phyloP scores from a whole-genome alignment of 2,888 invertebrate genomes.

The Acanthopleura granulata region DNA sequence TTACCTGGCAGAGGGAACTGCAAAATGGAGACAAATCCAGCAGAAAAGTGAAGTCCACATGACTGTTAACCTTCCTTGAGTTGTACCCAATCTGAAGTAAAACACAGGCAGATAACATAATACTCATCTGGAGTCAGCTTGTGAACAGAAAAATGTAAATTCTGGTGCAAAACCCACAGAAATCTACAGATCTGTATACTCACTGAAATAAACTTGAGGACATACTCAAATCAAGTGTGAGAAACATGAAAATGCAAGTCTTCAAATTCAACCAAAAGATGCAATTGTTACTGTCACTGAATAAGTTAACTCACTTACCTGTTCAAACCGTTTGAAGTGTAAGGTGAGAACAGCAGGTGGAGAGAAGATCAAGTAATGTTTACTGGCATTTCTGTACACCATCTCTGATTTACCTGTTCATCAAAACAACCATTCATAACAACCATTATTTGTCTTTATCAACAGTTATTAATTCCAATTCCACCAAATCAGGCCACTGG shows the following conservation, averaged over 20 bases:
- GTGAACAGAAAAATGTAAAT: no score
- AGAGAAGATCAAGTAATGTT: slow-evolving; percentile 80
- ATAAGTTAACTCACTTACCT: slow-evolving; percentile 72
- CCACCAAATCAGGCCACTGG: no score
- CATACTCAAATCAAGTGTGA: no score
- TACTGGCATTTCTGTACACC: slow-evolving; percentile 71
- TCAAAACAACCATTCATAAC: no score
- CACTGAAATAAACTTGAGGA: no score
- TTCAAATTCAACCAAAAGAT: background rate
- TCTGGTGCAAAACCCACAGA: no score
- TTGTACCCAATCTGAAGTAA: slow-evolving; percentile 70
- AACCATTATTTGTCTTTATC: no score
- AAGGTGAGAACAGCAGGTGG: slow-evolving; percentile 95
- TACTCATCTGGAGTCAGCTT: no score
- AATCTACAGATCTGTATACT: no score
- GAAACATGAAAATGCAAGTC: background rate
- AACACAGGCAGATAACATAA: background rate
- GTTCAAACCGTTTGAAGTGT: slow-evolving; percentile 95
- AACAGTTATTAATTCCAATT: no score
- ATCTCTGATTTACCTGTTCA: slow-evolving; percentile 70
- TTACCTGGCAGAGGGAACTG: slow-evolving; percentile 74
- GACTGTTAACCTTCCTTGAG: slow-evolving; percentile 87
- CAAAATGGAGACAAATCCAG: slow-evolving; percentile 94
- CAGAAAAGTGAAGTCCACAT: slow-evolving; percentile 87
- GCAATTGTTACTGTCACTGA: no score